Base-by-base conservation (phyloP, 1,140 invertebrate genomes). In the Lutraria rhynchaena region DNA sequence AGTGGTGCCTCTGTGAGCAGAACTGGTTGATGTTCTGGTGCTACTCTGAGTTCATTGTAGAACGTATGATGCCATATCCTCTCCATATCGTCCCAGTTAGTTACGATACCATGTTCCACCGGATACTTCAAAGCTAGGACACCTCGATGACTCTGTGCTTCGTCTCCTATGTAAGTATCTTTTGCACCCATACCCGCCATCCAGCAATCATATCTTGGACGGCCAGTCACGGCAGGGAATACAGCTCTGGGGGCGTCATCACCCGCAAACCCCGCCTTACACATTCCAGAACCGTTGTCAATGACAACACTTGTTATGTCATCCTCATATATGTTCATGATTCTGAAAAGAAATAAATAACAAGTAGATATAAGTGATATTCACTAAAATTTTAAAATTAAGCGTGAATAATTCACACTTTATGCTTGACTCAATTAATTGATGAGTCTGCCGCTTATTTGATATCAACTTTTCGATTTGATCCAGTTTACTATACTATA, bases 11-110 rank as follows among this genome's bases (percentile, higher is more conserved):
- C 22, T 81, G 81, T 1, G 85, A 87, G 24, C 89, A 91, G 24
- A 4, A 55, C n/a, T 60, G 24, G 9, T 97, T 97, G 83, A 96
- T 97, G 89, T 96, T 96, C 97, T 98, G 98, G 93, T 98, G 97
- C 93, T 97, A 96, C 92, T 98, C 96, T 63, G 88, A 89, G 69
- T 89, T 87, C 96, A 94, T 97, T 96, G 49, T 96, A 96, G 71
- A 97, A 96, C 94, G 96, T 96, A 93, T 96, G 96, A 78, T 96
- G n/a, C n/a, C n/a, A n/a, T n/a, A n/a, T n/a, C n/a, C n/a, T n/a
- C n/a, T n/a, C n/a, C n/a, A n/a, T n/a, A n/a, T n/a, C n/a, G n/a
- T n/a, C n/a, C n/a, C n/a, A n/a, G n/a, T n/a, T n/a, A n/a, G n/a
- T n/a, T n/a, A 96, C n/a, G n/a, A n/a, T n/a, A 92, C 92, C 92